Evolutionary conservation across 2,888 invertebrate genomes (phyloP), one percentile per base, ranked within the genome.

Genomic region (Tetanocera ferruginea): DNA sequence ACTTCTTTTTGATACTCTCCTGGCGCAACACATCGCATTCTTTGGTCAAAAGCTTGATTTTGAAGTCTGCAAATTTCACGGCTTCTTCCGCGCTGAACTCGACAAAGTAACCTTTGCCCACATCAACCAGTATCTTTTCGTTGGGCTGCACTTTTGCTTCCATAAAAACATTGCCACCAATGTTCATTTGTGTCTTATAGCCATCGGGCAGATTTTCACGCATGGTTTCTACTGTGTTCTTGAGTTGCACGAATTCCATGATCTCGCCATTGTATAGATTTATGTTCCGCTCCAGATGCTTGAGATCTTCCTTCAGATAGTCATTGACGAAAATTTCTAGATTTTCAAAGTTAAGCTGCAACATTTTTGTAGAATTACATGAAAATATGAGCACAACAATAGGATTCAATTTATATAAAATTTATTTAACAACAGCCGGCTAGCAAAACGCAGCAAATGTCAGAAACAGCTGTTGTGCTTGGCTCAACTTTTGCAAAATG

Each of bases 141-240:
- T 93, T 90, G 86, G 95, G 93, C 69, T 91, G 88, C 52, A 96
- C 93, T 77, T 93, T 91, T 0, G 82, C 82, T 43, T 96, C 94
- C 87, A 95, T 93, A 84, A 95, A 97, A 82, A 96, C 94, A 87
- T 94, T 95, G 83, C 94, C 94, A n/a, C 97, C 97, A 43, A 97
- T 90, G 86, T 97, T 95, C 34, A 97, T 92, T 89, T 94, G 92
- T 0, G 94, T 94, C 84, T 94, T 94, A 71, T 94, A 90, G 37
- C 92, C 92, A 79, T 90, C 90, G 5, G 92, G 91, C 67, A 92
- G 90, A 0, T 91, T 86, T 3, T 91, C 90, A 51, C 91, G 91
- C 4, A 95, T 89, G 0, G 93, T 92, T 86, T 93, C 92, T 28
- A 96, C 91, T 0, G 93, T 91, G 76, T 93, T 93, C 87, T 94